Conservation (phyloP, 2,113 vertebrate genomes). For the Arvicanthis niloticus region DNA sequence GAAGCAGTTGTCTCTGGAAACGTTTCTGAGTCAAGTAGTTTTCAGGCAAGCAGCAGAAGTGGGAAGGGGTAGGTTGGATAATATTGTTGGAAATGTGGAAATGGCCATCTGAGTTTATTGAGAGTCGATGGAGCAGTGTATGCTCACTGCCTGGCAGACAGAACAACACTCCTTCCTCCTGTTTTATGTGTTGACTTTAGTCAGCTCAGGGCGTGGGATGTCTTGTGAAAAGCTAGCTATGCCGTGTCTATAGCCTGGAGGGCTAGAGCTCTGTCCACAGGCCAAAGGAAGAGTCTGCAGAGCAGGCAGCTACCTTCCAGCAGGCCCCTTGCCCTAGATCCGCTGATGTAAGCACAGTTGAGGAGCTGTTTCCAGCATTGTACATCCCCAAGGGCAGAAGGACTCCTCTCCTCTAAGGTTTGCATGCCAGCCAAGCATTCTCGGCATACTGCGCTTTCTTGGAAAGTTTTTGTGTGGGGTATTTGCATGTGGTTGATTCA, state of each 20-base stretch:
- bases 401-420: background rate
- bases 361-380: conserved; percentile 69
- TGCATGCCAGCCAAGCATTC: conserved; percentile 46
- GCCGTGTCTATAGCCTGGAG: conserved; percentile 8
- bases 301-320: conserved; percentile 69
- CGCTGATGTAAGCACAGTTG: conserved; percentile 37
- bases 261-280: background rate
- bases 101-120: background rate
- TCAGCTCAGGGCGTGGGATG: background rate
- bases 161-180: background rate
- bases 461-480: background rate
- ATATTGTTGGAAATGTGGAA: background rate
- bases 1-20: conserved; percentile 6
- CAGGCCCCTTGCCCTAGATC: conserved; percentile 48
- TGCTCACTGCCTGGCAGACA: background rate
- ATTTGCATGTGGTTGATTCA: background rate
- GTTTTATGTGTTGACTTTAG: background rate
- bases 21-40: background rate
- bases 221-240: background rate
- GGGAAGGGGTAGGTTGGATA: background rate
- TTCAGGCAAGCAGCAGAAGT: background rate
- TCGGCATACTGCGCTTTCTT: background rate
- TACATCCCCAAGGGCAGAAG: conserved; percentile 19
- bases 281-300: conserved; percentile 54
- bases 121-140: accelerated